phyloP scores from a whole-genome alignment of 1,140 invertebrate genomes.

The Metopolophium dirhodum region DNA sequence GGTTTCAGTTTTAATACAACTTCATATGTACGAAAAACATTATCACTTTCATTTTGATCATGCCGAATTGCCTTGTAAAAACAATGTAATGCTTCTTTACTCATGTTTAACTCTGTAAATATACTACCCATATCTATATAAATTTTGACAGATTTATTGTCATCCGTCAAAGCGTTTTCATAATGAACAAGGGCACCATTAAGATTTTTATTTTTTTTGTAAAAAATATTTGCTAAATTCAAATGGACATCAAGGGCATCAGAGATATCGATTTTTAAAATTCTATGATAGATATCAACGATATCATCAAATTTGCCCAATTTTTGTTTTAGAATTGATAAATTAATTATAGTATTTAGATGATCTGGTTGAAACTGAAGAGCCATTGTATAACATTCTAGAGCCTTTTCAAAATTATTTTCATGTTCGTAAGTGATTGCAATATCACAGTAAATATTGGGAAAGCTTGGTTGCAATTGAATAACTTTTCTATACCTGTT shows the following conservation, averaged over 20 bases:
- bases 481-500: slow-evolving; percentile 97
- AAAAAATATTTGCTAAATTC: slow-evolving; percentile 11
- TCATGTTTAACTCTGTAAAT: slow-evolving; percentile 97
- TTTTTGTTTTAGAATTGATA: background rate
- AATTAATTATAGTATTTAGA: slow-evolving; percentile 5
- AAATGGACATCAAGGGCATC: background rate
- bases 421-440: slow-evolving; percentile 99
- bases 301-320: background rate
- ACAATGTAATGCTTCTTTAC: slow-evolving; percentile 92
- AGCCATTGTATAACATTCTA: background rate
- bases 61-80: slow-evolving; percentile 98
- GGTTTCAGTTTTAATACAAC: slow-evolving; percentile 97
- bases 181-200: slow-evolving; percentile 99
- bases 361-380: background rate
- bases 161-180: slow-evolving; percentile 97
- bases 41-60: slow-evolving; percentile 98
- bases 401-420: slow-evolving; percentile 73
- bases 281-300: background rate
- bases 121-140: slow-evolving; percentile 99
- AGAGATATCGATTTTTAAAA: background rate
- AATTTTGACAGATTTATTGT: slow-evolving; percentile 97
- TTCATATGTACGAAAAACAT: slow-evolving; percentile 93
- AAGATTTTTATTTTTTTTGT: slow-evolving; percentile 63
- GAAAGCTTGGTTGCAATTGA: slow-evolving; percentile 97
- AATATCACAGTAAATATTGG: slow-evolving; percentile 99